phyloP scores from a whole-genome alignment of 2,797 vertebrate species.

The Poecilia gillii region DNA sequence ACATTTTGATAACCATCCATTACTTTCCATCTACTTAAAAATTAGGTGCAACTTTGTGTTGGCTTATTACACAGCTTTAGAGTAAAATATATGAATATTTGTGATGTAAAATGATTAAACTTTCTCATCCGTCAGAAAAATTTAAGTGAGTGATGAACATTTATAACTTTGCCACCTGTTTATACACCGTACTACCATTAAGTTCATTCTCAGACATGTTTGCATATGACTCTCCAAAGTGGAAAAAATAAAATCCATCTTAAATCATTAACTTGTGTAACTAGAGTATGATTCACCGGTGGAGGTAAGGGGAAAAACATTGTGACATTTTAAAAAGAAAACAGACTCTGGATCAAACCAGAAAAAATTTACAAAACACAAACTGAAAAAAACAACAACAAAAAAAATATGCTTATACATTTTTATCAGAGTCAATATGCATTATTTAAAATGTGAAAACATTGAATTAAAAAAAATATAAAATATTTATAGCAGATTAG shows the following conservation, averaged over 20 bases:
- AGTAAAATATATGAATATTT: neutral
- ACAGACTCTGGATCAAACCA: neutral
- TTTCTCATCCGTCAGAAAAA: neutral
- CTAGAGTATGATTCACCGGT: neutral
- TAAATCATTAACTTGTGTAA: neutral
- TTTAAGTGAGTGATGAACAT: neutral
- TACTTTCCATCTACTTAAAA: neutral
- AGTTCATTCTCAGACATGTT: neutral
- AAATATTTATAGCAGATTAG: conserved; percentile 19
- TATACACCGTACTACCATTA: neutral
- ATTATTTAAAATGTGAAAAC: neutral
- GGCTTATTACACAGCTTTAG: neutral
- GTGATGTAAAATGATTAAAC: neutral
- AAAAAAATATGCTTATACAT: neutral
- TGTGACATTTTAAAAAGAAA: neutral
- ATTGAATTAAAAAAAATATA: conserved; percentile 1
- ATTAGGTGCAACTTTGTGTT: neutral
- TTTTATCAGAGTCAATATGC: neutral
- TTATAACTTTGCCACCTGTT: neutral
- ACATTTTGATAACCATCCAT: neutral
- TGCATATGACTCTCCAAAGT: neutral
- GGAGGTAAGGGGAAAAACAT: neutral
- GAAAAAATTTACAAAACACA: neutral
- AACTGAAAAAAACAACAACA: neutral
- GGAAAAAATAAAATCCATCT: neutral